Base-by-base conservation (phyloP, 2,888 invertebrate genomes). In the Melieria omissa region DNA sequence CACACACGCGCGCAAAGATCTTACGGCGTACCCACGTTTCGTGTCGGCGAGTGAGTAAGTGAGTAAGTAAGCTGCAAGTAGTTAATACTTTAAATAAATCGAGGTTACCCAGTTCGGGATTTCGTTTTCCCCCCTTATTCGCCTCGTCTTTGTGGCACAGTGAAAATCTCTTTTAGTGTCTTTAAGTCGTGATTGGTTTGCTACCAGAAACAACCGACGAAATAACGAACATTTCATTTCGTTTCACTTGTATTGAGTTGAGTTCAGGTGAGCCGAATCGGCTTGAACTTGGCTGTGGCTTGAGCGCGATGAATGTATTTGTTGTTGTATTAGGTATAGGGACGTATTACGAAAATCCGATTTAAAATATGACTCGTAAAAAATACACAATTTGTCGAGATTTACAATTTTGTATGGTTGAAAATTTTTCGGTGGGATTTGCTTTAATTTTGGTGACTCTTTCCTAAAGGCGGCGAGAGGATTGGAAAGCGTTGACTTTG, bases 21-120 rank as follows among this genome's bases (percentile, higher is more conserved):
- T 29, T 29, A 29, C 29, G 29, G 29, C 29, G 29, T 29, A 29
- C 29, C 29, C 29, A 29, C 29, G 29, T 29, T 29, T 29, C 29
- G 29, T 63, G 49, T 42, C 5, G 41, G 29, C 45, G 46, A 10
- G 41, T 14, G 46, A 45, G 65, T 65, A 41, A 64, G 42, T 47
- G 52, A 49, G 64, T 54, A 14, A 29, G 62, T 82, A 58, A 66
- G 52, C 82, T 82, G 82, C 81, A 82, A 82, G 82, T 80, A 80
- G 80, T 82, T 82, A 83, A 82, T 82, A 81, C 82, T 78, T 83
- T 82, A 82, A 82, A 82, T 81, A 84, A 82, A 82, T 81, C 82
- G 83, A 82, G 82, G 83, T 84, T 84, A 82, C 80, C 78, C 80
- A 81, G 82, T 80, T 81, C 73, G 42, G n/a, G 49, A 65, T 54